Percentiles rank a stretch among this genome's conserved stretches.
Evolutionary conservation across 1,140 invertebrate genomes (phyloP).

Genomic region (Lepidotrigona ventralis): DNA sequence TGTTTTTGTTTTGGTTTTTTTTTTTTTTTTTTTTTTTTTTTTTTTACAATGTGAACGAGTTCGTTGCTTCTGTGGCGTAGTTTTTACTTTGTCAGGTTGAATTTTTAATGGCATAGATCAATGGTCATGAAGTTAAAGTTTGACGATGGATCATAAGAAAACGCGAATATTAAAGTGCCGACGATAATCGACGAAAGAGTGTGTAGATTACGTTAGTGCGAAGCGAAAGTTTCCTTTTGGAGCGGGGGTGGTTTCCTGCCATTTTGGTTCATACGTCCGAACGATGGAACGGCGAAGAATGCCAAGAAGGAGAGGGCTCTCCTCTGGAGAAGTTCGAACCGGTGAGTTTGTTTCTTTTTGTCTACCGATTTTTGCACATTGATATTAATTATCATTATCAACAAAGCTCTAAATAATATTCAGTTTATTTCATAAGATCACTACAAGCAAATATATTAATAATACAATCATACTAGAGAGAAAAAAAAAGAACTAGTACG

Average conservation of each 20-base stretch:
- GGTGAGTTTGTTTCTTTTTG: constrained; percentile 52
- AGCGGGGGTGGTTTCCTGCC: constrained; percentile 10
- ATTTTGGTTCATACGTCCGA: constrained; percentile 9
- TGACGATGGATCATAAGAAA: constrained; percentile 26
- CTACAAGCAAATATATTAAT: not conserved
- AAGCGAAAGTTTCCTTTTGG: not conserved
- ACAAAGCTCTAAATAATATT: not conserved
- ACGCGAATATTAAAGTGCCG: constrained; percentile 13
- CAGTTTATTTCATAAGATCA: not conserved
- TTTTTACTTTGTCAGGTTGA: not conserved
- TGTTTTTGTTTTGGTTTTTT: too few relatives aligned
- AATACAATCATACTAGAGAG: not conserved
- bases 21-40: too few relatives aligned
- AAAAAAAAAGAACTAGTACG: not conserved
- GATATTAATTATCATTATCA: not conserved
- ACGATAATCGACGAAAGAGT: constrained; percentile 26
- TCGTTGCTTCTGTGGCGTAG: not conserved
- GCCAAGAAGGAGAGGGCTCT: constrained; percentile 62
- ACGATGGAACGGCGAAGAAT: constrained; percentile 55
- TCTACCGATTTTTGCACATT: not conserved
- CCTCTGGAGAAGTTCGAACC: constrained; percentile 55
- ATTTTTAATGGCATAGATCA: not conserved
- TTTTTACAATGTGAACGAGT: constrained; percentile 8
- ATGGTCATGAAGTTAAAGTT: not conserved
- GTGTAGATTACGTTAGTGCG: constrained; percentile 16